Conservation (phyloP, 2,888 invertebrate species). For the Urechis unicinctus region DNA sequence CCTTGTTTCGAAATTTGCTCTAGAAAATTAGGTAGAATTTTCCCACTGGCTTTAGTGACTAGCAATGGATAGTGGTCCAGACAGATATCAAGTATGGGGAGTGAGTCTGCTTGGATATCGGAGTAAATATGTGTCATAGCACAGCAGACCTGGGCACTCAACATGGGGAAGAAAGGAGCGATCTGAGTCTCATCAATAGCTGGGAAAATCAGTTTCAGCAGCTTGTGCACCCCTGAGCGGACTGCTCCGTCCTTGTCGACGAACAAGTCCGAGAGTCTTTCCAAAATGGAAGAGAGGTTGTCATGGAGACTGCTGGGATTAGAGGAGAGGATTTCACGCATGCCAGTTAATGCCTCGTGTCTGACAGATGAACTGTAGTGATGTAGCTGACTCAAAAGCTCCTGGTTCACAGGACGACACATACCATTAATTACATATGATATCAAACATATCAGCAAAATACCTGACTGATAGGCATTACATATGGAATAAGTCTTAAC, state of each 20-base stretch:
- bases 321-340: slow-evolving; percentile 55
- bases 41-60: slow-evolving; percentile 63
- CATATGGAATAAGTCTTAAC: no score
- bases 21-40: slow-evolving; percentile 72
- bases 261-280: slow-evolving; percentile 64
- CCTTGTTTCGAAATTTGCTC: slow-evolving; percentile 67
- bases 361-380: slow-evolving; percentile 70
- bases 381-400: slow-evolving; percentile 64
- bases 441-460: neutral
- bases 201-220: slow-evolving; percentile 44
- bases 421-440: neutral
- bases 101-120: slow-evolving; percentile 69
- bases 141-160: slow-evolving; percentile 75
- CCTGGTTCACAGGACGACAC: slow-evolving; percentile 50
- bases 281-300: slow-evolving; percentile 64
- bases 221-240: slow-evolving; percentile 54
- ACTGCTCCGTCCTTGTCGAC: slow-evolving; percentile 65
- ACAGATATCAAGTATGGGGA: slow-evolving; percentile 72
- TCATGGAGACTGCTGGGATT: slow-evolving; percentile 55
- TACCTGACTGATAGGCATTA: neutral
- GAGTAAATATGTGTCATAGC: slow-evolving; percentile 84
- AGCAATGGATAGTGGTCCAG: slow-evolving; percentile 63
- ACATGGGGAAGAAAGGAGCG: slow-evolving; percentile 68
- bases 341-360: slow-evolving; percentile 57
- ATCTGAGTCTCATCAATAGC: slow-evolving; percentile 24